Base-by-base conservation (phyloP, 1,140 invertebrate genomes). In the Leptoteleia sp. region DNA sequence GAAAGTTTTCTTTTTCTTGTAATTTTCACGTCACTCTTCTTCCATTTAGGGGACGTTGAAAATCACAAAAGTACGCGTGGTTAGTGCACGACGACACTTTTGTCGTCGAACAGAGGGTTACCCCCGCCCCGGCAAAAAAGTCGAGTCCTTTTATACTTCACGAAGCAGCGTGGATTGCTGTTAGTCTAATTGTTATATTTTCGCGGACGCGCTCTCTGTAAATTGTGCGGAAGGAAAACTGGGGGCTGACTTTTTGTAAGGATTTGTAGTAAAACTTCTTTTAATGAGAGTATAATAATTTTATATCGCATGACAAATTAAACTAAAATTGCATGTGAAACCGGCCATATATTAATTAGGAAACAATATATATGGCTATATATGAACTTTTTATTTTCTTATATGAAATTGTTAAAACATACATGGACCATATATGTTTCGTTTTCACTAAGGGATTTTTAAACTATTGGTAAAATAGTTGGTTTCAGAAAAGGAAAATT, bases 161-260 rank as follows among this genome's bases (percentile, higher is more conserved):
- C 13, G 9, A 29, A 33, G 42, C 55, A 48, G 40, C 35, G 33
- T 57, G 47, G 16, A 72, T 61, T 61, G 47, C 76, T 72, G 68
- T 82, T 87, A 84, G 80, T 81, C 82, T 85, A 87, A 87, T 85
- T 85, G 83, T 85, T 83, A 67, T 73, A 52, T 62, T 61, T 82
- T 81, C 47, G 57, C 50, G 64, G 33, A 4, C 4, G 16, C 19
- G n/a, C 9, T 17, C 27, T 31, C 27, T 50, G 8, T 33, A 72
- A 64, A 64, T 73, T 64, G 57, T 13, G 55, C 57, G 38, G 37
- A 73, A 73, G 27, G 17, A 54, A 59, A 47, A 12, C 5, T 68
- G 47, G 54, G 19, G n/a, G n/a, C n/a, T n/a, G 40, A 43, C 17
- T 22, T 57, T 35, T 19, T 43, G 13, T 35, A n/a, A 19, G 15